Conservation (phyloP, 1,140 invertebrate species). For the Pseudoatta argentina region DNA sequence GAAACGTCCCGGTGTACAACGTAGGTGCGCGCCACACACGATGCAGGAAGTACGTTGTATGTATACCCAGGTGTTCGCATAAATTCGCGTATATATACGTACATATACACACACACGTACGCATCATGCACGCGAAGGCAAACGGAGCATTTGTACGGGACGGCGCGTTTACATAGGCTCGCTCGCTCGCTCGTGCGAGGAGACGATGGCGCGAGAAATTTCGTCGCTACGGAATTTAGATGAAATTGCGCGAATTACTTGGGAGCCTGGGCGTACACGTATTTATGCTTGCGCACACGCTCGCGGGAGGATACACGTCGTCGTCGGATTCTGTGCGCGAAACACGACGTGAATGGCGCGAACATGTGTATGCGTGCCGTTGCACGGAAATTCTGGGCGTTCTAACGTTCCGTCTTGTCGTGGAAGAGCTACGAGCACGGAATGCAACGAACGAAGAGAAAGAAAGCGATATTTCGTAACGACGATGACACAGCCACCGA, state of each 20-base stretch:
- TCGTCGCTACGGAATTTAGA: slow-evolving; percentile 84
- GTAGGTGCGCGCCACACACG: neutral
- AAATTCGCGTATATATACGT: slow-evolving; percentile 48
- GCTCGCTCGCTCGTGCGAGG: slow-evolving; percentile 42
- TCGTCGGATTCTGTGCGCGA: slow-evolving; percentile 26
- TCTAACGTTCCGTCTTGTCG: slow-evolving; percentile 1
- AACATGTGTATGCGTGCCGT: slow-evolving; percentile 43
- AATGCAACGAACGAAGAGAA: slow-evolving; percentile 19
- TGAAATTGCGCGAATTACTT: slow-evolving; percentile 86
- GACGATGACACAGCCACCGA: neutral
- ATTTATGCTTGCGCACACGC: slow-evolving; percentile 59
- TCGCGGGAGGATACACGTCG: slow-evolving; percentile 23
- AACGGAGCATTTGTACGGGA: slow-evolving; percentile 53
- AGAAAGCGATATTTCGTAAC: slow-evolving; percentile 32
- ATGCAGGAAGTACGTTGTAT: neutral
- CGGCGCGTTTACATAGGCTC: slow-evolving; percentile 54
- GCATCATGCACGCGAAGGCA: slow-evolving; percentile 36
- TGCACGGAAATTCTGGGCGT: slow-evolving; percentile 66
- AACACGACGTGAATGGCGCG: neutral
- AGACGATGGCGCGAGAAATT: slow-evolving; percentile 78
- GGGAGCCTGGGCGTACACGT: slow-evolving; percentile 68
- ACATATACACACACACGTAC: slow-evolving; percentile 50
- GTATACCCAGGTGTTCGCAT: slow-evolving; percentile 52
- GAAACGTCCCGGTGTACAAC: slow-evolving; percentile 70
- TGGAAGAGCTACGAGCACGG: slow-evolving; percentile 6